Percentiles rank a stretch among this genome's conserved stretches.
Evolutionary conservation across 2,888 invertebrate genomes (phyloP).

Genomic region (Cephalotes varians): DNA sequence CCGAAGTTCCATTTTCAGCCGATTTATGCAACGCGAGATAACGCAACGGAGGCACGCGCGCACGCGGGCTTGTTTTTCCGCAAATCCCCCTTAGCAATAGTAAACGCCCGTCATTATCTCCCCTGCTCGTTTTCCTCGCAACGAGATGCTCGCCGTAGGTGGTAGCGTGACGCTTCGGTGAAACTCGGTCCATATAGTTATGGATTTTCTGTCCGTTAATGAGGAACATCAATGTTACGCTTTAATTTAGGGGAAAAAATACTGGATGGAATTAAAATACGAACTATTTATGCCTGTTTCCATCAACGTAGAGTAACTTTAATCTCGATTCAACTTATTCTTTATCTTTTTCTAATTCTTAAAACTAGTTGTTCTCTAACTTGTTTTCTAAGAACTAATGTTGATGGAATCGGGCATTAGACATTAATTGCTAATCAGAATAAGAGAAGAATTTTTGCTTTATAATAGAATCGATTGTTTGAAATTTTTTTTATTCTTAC

Average conservation of each 20-base stretch:
- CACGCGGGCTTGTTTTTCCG: constrained; percentile 42
- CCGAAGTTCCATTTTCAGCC: constrained; percentile 57
- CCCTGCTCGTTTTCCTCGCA: constrained; percentile 30
- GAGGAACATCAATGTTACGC: neutral
- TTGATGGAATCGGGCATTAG: no score
- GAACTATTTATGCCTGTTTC: no score
- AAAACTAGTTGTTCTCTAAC: no score
- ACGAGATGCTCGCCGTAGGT: constrained; percentile 12
- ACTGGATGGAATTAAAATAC: neutral
- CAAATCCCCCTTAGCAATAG: constrained; percentile 12
- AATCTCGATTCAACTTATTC: no score
- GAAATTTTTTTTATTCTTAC: neutral
- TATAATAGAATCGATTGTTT: neutral
- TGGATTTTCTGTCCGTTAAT: constrained; percentile 23
- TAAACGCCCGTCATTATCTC: constrained; percentile 41
- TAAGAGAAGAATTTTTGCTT: neutral
- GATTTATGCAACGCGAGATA: constrained; percentile 61
- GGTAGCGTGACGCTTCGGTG: constrained; percentile 31
- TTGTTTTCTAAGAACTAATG: no score
- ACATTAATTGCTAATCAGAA: no score
- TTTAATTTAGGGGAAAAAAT: constrained; percentile 19
- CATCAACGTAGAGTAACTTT: no score
- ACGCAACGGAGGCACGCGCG: constrained; percentile 39
- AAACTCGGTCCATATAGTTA: constrained; percentile 6
- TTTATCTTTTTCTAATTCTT: no score